phyloP scores from a whole-genome alignment of 2,113 vertebrate species.

The Plecturocebus donacophilus region DNA sequence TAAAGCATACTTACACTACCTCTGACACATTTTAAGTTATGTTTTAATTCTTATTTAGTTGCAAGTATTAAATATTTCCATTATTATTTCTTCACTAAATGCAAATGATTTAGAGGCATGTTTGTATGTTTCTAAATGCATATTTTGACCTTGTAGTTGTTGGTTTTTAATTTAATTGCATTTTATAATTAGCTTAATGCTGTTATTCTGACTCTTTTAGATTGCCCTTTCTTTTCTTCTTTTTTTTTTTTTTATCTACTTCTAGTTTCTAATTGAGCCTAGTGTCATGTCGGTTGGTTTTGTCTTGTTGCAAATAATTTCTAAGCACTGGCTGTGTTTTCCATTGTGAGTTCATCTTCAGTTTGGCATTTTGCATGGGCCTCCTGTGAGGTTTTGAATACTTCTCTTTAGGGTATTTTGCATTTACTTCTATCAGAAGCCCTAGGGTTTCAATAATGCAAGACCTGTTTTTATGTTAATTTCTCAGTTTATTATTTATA shows the following conservation, averaged over 20 bases:
- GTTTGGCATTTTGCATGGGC: not conserved
- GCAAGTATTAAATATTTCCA: not conserved
- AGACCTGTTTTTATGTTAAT: not conserved
- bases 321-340: not conserved
- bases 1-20: not conserved
- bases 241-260: not conserved
- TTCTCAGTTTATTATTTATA: not conserved
- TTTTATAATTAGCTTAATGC: not conserved
- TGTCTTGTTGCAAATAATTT: not conserved
- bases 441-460: not conserved
- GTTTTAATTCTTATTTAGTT: not conserved
- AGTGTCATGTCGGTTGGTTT: not conserved
- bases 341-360: not conserved
- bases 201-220: not conserved
- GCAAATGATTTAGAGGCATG: not conserved
- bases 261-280: not conserved
- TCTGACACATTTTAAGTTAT: not conserved
- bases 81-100: not conserved
- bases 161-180: not conserved
- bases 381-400: not conserved
- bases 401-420: not conserved
- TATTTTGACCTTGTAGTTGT: not conserved
- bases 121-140: not conserved
- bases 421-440: not conserved
- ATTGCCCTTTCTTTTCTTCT: not conserved